Evolutionary conservation across 2,797 vertebrate genomes (phyloP).

Genomic region (Mycteria americana): DNA sequence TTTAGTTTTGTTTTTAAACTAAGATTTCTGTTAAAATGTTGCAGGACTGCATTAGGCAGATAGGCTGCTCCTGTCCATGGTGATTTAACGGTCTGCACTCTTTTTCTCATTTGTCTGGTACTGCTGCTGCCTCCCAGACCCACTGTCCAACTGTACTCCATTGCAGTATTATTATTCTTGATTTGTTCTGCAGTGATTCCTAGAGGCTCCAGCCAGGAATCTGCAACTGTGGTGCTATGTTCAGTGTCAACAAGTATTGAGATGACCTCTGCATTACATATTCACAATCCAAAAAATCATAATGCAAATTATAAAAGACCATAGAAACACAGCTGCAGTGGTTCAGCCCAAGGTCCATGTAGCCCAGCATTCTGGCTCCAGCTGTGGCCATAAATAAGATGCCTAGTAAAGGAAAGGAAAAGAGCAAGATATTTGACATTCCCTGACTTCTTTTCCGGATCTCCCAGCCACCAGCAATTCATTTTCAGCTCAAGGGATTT

Average conservation of each 20-base stretch:
- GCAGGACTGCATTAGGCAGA: background rate
- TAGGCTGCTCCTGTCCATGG: background rate
- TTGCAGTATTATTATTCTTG: background rate
- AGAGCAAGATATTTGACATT: background rate
- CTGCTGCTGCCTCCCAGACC: background rate
- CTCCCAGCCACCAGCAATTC: background rate
- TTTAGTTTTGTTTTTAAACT: background rate
- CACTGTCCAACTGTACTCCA: background rate
- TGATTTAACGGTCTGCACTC: background rate
- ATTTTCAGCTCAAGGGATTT: background rate
- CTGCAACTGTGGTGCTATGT: background rate
- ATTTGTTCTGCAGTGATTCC: conserved; percentile 22
- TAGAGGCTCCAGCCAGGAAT: background rate
- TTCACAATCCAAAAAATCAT: background rate
- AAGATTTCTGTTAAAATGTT: background rate
- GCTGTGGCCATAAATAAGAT: background rate
- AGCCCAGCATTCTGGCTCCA: background rate
- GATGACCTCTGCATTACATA: background rate
- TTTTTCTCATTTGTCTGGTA: background rate
- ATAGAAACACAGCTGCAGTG: background rate
- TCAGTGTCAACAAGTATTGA: background rate
- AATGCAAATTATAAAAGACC: background rate
- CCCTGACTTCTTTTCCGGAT: background rate
- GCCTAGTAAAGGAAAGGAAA: background rate
- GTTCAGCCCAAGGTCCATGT: background rate